A percentile compares a stretch with the other conserved stretches of the same genome.
Conservation (phyloP, 1,140 invertebrate species). For the Drosophila burlai region DNA sequence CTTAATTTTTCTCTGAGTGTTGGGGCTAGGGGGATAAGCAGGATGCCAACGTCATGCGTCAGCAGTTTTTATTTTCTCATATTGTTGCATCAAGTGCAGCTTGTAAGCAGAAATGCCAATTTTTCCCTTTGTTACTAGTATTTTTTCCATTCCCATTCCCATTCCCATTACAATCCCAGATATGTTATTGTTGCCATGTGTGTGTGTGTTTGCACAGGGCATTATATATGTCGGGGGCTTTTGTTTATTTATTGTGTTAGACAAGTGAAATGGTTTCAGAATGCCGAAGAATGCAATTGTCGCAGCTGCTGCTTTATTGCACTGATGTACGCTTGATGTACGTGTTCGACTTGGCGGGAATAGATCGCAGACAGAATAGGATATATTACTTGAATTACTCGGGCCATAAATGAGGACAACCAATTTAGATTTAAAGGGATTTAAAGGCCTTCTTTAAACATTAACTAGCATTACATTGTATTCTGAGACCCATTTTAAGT, state of each 20-base stretch:
- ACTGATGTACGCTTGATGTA: constrained; percentile 37
- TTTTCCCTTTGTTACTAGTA: constrained; percentile 32
- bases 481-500: not conserved
- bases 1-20: not conserved
- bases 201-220: constrained; percentile 11
- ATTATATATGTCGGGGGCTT: constrained; percentile 35
- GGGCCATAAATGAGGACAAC: not conserved
- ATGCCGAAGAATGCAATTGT: constrained; percentile 45
- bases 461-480: not conserved
- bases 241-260: constrained; percentile 47
- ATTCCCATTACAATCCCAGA: constrained; percentile 11
- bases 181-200: constrained; percentile 33
- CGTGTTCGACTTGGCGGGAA: not conserved
- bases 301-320: constrained; percentile 43
- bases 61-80: constrained; percentile 67
- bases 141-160: constrained; percentile 14
- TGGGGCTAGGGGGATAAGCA: constrained; percentile 20
- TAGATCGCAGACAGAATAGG: constrained; percentile 3
- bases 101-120: constrained; percentile 55
- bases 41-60: constrained; percentile 61
- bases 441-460: not conserved
- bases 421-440: not conserved
- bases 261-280: constrained; percentile 30
- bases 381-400: constrained; percentile 8
- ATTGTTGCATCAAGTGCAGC: constrained; percentile 53